Evolutionary conservation across 1,140 invertebrate species (phyloP).

Genomic region (Cardiocondyla obscurior): DNA sequence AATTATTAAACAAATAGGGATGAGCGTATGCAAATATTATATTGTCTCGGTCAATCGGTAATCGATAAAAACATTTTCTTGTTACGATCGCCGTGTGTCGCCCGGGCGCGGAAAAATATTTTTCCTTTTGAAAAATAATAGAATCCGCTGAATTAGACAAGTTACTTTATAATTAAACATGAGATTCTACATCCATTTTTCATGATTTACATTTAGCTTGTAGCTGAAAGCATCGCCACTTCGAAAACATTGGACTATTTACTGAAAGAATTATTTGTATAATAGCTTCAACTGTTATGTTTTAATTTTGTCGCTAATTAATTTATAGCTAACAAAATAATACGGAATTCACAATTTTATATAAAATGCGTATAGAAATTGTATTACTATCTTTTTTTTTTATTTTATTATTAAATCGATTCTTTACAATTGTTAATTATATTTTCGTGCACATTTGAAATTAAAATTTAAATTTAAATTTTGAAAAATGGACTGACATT

Average conservation of each 20-base stretch:
- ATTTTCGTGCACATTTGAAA: neutral
- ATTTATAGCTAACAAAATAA: neutral
- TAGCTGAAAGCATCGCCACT: neutral
- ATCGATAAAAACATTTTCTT: slow-evolving; percentile 20
- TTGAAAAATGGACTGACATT: neutral
- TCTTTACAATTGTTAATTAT: neutral
- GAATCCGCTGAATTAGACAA: neutral
- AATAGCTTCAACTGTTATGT: neutral
- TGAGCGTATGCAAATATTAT: neutral
- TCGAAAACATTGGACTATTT: neutral
- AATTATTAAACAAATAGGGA: neutral
- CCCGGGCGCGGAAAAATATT: neutral
- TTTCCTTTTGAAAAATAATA: neutral
- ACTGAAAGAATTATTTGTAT: neutral
- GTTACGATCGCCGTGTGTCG: neutral
- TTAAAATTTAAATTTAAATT: too few relatives aligned
- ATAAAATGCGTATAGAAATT: too few relatives aligned
- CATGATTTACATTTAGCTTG: neutral
- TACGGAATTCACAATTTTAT: neutral
- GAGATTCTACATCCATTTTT: neutral
- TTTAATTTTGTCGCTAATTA: neutral
- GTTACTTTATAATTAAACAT: neutral
- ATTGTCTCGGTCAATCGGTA: neutral
- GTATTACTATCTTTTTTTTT: neutral
- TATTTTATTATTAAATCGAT: neutral